A percentile compares a stretch with the other conserved stretches of the same genome.
Evolutionary conservation across 2,797 vertebrate species (phyloP).

Genomic region (Falco berigora): DNA sequence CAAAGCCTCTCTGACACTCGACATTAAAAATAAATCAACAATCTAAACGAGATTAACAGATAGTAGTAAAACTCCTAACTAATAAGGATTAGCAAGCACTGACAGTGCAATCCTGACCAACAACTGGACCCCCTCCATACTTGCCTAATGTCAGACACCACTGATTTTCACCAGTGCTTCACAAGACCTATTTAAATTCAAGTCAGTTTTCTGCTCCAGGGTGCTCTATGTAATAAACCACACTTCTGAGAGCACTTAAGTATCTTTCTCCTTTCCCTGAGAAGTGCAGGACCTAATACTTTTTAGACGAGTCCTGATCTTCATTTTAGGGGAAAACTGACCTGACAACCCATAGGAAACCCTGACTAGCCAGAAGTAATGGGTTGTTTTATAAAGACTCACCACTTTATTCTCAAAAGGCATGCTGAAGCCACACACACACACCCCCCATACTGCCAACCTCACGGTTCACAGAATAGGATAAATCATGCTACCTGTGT

Average conservation of each 20-base stretch:
- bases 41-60: background rate
- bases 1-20: background rate
- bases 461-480: background rate
- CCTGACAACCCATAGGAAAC: background rate
- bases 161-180: background rate
- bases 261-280: background rate
- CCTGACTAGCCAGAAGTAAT: background rate
- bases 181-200: background rate
- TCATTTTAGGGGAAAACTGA: background rate
- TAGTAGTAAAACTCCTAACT: background rate
- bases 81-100: background rate
- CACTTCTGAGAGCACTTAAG: background rate
- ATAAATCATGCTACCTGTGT: background rate
- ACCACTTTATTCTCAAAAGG: background rate
- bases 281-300: background rate
- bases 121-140: background rate
- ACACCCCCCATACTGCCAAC: background rate
- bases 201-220: background rate
- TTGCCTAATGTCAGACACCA: background rate
- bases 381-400: background rate
- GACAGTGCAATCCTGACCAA: background rate
- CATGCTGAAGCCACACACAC: background rate
- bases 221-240: background rate
- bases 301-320: background rate
- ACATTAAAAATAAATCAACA: background rate